Evolutionary conservation across 2,797 vertebrate species (phyloP), one percentile per base, ranked within the genome.

Genomic region (Monodelphis domestica): DNA sequence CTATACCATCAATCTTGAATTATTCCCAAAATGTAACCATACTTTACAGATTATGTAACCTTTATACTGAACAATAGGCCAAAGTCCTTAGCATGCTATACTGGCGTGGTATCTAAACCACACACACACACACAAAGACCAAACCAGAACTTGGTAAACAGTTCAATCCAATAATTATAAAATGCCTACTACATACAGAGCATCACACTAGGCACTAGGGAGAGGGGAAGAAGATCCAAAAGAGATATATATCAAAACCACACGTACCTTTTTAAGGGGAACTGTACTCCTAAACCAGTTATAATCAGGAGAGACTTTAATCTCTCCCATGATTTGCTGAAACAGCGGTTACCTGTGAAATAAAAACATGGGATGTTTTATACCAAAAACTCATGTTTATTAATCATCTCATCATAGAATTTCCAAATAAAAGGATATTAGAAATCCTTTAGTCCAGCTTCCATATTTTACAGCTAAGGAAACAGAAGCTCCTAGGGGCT

Each of bases 261-360:
- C 84, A 98, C 99, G 54, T 98, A 99, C 99, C 98, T 99, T 99
- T 98, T 99, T 99, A 96, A 99, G 98, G 33, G 99, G 99, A 96
- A 99, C 99, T 0, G 99, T 99, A 98, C 99, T 99, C 98, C 99
- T 99, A 98, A 99, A 99, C 99, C 99, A 99, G 98, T 99, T 99
- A 94, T 99, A 99, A 97, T 99, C 99, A 88, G 99, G 99, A 98
- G 99, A 99, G 98, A 99, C 98, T 98, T 99, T 99, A 95, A 99
- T 99, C 98, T 99, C 99, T 98, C 99, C 99, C 99, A 99, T 99
- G 98, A 98, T 98, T 95, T 94, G 96, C 59, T 84, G 93, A 97
- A 94, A n/a, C 89, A 91, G 97, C 96, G 95, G 94, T 98, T 95
- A 95, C 97, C 91, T 97, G 98, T 99, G 97, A 51, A 98, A 98